Percentiles rank a stretch among this genome's conserved stretches.
phyloP scores from a whole-genome alignment of 2,113 vertebrate genomes.

The Mustela lutreola region DNA sequence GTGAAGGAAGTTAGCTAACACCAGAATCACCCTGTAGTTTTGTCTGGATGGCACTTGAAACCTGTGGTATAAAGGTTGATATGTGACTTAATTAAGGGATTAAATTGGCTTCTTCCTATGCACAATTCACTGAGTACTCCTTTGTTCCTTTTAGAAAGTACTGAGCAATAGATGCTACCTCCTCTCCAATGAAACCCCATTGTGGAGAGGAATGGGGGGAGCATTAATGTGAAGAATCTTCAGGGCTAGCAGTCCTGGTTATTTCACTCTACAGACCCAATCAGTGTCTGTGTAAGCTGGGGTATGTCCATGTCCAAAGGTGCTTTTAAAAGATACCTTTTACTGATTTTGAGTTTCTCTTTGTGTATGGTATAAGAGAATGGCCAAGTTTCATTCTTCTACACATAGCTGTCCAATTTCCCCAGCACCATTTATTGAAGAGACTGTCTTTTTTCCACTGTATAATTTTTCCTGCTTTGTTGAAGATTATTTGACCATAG shows the following conservation, averaged over 20 bases:
- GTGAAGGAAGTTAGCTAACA: background rate
- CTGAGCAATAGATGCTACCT: background rate
- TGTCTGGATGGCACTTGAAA: background rate
- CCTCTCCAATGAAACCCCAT: background rate
- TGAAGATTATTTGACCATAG: too few species aligned
- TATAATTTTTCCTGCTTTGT: too few species aligned
- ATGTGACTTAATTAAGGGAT: slow-evolving; percentile 2
- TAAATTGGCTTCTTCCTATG: background rate
- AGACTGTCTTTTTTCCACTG: too few species aligned
- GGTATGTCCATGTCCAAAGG: background rate
- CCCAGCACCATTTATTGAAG: too few species aligned
- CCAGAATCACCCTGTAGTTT: background rate
- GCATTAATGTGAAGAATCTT: background rate
- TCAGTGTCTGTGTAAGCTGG: background rate
- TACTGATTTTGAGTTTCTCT: too few species aligned
- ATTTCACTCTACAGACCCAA: background rate
- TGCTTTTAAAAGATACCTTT: background rate
- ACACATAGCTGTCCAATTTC: too few species aligned
- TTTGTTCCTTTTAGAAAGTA: background rate
- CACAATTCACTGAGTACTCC: background rate
- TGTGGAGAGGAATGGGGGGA: background rate
- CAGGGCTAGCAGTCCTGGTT: background rate
- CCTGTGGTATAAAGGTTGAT: background rate
- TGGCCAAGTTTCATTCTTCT: too few species aligned
- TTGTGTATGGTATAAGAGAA: too few species aligned